Percentiles rank a stretch among this genome's conserved stretches.
These are phyloP conservation scores for Centrocercus urophasianus DNA, from an alignment of 2,113 vertebrate genomes.

Conservation along the genomic window DNA sequence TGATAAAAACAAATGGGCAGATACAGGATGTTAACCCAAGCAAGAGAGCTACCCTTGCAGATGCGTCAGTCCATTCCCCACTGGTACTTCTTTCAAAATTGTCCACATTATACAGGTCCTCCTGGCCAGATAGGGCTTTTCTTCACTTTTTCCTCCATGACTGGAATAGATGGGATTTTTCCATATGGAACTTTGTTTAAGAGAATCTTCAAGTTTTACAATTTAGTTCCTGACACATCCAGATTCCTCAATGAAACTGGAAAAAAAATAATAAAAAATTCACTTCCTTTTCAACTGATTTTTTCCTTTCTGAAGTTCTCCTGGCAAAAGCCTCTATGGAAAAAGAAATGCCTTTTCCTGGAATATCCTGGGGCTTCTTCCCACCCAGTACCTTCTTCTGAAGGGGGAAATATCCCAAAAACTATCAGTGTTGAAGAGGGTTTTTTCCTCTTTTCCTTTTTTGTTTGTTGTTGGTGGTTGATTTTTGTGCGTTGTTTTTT, in stretches of 20 bases:
- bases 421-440: neutral
- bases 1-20: neutral
- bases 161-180: neutral
- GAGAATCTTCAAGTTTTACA: neutral
- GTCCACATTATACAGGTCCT: neutral
- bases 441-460: neutral
- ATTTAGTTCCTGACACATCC: neutral
- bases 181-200: neutral
- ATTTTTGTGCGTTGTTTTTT: no score
- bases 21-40: neutral
- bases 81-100: neutral
- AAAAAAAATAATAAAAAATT: neutral
- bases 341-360: neutral
- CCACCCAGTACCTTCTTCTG: neutral
- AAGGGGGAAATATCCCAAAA: neutral
- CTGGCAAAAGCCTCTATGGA: neutral
- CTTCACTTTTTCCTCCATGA: neutral
- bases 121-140: neutral
- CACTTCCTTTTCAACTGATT: neutral
- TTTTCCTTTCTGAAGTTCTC: neutral
- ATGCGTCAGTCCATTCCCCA: no score
- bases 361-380: neutral
- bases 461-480: no score
- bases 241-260: neutral
- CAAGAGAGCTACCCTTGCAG: no score